A percentile compares a stretch with the other conserved stretches of the same genome.
Evolutionary conservation across 1,140 invertebrate genomes (phyloP).

Genomic region (Trissolcus basalis): DNA sequence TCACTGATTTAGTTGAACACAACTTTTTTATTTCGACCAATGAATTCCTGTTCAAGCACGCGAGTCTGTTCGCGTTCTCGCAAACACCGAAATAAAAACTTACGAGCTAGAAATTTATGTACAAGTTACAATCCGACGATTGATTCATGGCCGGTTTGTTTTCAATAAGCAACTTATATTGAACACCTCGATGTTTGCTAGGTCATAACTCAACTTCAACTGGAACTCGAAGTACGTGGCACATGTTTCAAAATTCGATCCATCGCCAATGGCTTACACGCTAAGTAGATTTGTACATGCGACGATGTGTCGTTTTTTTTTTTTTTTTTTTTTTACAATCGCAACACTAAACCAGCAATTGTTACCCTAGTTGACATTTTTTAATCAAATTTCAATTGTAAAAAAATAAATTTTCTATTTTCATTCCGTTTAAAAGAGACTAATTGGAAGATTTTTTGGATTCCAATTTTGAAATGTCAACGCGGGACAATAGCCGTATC

Average conservation of each 20-base stretch:
- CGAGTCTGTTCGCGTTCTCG: too few relatives aligned
- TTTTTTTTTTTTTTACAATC: background rate
- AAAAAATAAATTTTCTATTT: slow-evolving; percentile 3
- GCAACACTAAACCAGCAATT: too few relatives aligned
- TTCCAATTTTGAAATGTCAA: slow-evolving; percentile 18
- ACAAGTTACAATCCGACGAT: too few relatives aligned
- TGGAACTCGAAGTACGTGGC: background rate
- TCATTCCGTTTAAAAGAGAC: background rate
- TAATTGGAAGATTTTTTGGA: too few relatives aligned
- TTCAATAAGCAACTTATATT: background rate
- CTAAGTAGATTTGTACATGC: slow-evolving; percentile 38
- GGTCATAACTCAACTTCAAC: background rate
- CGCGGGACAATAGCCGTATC: slow-evolving; percentile 16
- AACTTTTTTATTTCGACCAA: too few relatives aligned
- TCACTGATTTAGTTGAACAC: too few relatives aligned
- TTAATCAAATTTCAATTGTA: slow-evolving; percentile 1
- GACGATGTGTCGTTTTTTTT: slow-evolving; percentile 9
- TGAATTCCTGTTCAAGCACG: too few relatives aligned
- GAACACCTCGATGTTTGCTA: background rate
- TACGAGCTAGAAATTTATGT: too few relatives aligned
- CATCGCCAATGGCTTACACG: slow-evolving; percentile 23
- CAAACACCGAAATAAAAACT: too few relatives aligned
- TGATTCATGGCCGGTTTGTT: too few relatives aligned
- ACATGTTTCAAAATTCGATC: slow-evolving; percentile 3
- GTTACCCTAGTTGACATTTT: background rate